Percentiles rank a stretch among this genome's conserved stretches.
Evolutionary conservation across 2,888 invertebrate genomes (phyloP).

Genomic region (Monopis laevigella): DNA sequence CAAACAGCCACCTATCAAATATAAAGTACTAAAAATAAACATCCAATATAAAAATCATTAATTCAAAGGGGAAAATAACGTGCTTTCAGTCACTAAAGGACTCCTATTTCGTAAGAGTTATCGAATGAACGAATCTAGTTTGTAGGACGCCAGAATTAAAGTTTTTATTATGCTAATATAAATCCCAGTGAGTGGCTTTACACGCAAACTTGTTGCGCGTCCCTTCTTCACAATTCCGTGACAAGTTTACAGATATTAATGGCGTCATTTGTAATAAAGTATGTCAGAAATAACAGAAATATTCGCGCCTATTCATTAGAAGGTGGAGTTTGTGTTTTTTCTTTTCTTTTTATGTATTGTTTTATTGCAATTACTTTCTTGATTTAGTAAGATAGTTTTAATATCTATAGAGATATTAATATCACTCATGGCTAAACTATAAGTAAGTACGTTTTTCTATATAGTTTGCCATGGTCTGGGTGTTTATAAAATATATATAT

Average conservation of each 20-base stretch:
- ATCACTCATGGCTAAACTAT: too few relatives aligned
- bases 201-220: constrained; percentile 61
- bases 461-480: too few relatives aligned
- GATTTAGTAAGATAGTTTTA: too few relatives aligned
- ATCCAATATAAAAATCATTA: constrained; percentile 5
- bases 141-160: not conserved
- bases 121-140: constrained; percentile 6
- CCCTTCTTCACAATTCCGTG: constrained; percentile 6
- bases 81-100: constrained; percentile 1
- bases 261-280: not conserved
- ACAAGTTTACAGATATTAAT: constrained; percentile 9
- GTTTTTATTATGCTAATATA: constrained; percentile 6
- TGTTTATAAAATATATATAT: too few relatives aligned
- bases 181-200: not conserved
- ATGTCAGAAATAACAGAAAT: too few relatives aligned
- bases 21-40: constrained; percentile 8
- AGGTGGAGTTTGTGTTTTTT: too few relatives aligned
- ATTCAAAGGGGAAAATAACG: constrained; percentile 7
- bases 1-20: too few relatives aligned
- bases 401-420: too few relatives aligned
- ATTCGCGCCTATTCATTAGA: too few relatives aligned
- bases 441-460: too few relatives aligned
- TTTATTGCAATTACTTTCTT: too few relatives aligned
- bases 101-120: constrained; percentile 2
- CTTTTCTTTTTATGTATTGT: too few relatives aligned